Conservation (phyloP, 92 coral and sea anemone species). For the Galaxea fascicularis region DNA sequence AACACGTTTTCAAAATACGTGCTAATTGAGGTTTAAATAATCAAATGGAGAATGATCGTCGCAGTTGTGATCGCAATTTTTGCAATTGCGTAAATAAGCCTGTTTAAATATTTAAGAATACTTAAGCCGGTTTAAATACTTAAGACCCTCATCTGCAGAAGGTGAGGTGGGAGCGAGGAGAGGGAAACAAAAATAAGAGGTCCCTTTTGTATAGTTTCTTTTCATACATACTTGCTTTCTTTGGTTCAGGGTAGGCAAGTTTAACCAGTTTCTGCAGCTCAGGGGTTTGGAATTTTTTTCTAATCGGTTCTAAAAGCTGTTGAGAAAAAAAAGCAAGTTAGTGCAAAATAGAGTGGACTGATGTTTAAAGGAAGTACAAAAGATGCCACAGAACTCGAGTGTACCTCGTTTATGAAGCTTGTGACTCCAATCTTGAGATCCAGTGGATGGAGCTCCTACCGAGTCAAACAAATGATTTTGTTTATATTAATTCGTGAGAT, state of each 20-base stretch:
- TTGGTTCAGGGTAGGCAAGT: conserved; percentile 84
- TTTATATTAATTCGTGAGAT: too few relatives aligned
- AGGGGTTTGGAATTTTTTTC: conserved; percentile 88
- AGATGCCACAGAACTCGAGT: not conserved
- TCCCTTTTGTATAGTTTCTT: too few relatives aligned
- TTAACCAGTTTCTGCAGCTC: conserved; percentile 82
- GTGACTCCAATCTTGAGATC: conserved; percentile 91
- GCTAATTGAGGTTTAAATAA: too few relatives aligned
- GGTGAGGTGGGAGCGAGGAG: too few relatives aligned
- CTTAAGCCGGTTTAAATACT: too few relatives aligned
- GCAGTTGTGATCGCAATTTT: too few relatives aligned
- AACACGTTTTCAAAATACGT: too few relatives aligned
- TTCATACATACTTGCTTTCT: conserved; percentile 79
- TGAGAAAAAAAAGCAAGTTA: not conserved
- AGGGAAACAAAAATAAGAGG: too few relatives aligned
- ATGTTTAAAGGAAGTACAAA: not conserved
- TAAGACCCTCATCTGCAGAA: too few relatives aligned
- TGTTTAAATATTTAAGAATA: too few relatives aligned
- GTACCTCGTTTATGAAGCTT: conserved; percentile 83
- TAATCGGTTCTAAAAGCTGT: conserved; percentile 89
- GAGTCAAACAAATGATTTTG: not conserved
- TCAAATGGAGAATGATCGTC: too few relatives aligned
- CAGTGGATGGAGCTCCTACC: conserved; percentile 91
- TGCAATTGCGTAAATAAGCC: too few relatives aligned
- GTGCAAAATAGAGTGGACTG: not conserved